Evolutionary conservation across 2,113 vertebrate genomes (phyloP).

Genomic region (Muntiacus muntjak): DNA sequence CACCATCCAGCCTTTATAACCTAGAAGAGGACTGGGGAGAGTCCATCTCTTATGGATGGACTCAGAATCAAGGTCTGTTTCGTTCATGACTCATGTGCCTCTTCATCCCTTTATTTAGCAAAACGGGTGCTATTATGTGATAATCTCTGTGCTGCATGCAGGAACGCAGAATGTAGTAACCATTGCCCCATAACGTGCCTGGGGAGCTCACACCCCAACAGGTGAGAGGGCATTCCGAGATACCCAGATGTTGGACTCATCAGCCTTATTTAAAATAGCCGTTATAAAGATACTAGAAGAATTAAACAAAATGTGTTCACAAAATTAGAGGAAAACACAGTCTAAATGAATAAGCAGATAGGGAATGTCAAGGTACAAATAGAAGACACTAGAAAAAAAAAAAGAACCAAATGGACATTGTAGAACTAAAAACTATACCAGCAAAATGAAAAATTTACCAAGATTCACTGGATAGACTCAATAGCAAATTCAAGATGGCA

Average conservation of each 20-base stretch:
- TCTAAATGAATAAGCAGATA: not conserved
- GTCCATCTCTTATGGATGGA: not conserved
- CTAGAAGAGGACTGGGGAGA: not conserved
- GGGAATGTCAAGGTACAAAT: not conserved
- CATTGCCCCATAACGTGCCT: no score
- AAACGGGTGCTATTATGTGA: fast-evolving
- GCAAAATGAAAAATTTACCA: not conserved
- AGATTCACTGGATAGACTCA: not conserved
- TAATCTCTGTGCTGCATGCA: fast-evolving
- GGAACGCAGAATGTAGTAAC: not conserved
- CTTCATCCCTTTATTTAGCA: not conserved
- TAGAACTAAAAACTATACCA: not conserved
- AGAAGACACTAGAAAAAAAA: not conserved
- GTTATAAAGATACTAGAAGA: slow-evolving; percentile 6
- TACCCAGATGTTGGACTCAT: not conserved
- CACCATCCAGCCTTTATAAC: not conserved
- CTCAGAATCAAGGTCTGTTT: not conserved
- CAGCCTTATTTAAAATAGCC: not conserved
- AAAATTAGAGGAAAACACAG: not conserved
- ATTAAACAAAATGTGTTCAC: not conserved
- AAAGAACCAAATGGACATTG: not conserved
- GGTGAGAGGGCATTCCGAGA: not conserved
- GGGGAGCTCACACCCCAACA: not conserved
- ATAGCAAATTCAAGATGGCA: not conserved
- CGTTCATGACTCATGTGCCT: not conserved